Percentiles rank a stretch among this genome's conserved stretches.
phyloP scores from a whole-genome alignment of 2,113 vertebrate genomes.

The Daubentonia madagascariensis region DNA sequence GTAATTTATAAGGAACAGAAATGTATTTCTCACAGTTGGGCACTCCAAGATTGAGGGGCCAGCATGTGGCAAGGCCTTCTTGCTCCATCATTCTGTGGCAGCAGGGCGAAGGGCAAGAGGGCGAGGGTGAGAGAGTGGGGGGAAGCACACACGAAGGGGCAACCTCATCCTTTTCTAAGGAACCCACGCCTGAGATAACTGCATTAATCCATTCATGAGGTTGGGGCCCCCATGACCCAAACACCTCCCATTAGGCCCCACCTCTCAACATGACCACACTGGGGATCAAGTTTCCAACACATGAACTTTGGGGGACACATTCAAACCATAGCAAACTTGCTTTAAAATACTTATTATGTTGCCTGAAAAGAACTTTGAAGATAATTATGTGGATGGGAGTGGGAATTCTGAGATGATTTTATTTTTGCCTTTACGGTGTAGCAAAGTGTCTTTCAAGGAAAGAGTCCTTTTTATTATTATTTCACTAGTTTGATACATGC shows the following conservation, averaged over 20 bases:
- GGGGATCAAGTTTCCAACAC: neutral
- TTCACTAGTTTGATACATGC: neutral
- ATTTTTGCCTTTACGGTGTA: neutral
- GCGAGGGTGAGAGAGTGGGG: neutral
- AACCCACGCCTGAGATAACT: neutral
- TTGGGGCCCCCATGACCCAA: neutral
- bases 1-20: neutral
- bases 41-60: neutral
- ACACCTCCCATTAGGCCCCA: neutral
- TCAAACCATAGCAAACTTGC: neutral
- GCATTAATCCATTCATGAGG: neutral
- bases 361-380: neutral
- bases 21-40: neutral
- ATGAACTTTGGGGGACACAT: neutral
- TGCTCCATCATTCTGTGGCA: neutral
- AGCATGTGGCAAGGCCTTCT: neutral
- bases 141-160: neutral
- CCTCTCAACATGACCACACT: neutral
- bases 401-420: neutral
- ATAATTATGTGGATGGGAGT: neutral
- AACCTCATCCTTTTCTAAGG: neutral
- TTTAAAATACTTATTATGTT: neutral
- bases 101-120: neutral
- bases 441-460: neutral
- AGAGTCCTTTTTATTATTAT: neutral